Evolutionary conservation across 2,888 invertebrate genomes (phyloP), one percentile per base, ranked within the genome.

Genomic region (Phania funesta): DNA sequence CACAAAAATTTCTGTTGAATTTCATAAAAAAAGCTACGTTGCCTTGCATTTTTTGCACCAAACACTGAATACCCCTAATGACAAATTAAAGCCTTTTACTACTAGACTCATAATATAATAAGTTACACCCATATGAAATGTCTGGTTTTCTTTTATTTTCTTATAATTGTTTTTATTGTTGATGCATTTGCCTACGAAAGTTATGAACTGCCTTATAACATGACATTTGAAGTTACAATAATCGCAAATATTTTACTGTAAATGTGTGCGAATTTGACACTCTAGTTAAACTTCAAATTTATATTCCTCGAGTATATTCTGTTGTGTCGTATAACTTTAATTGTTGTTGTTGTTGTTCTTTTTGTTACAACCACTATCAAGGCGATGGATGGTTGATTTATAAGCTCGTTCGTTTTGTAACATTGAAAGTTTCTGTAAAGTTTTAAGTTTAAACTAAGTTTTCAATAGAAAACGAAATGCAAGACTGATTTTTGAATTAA

Each of bases 161-260:
- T 1, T 16, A 4, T 20, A 22, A 11, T n/a, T 60, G 9, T 35
- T 32, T 3, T 24, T 22, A 26, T 62, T 41, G 44, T 52, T 38
- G 20, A 50, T 58, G 44, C 26, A 20, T 18, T 58, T 24, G 64
- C 50, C 38, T 62, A 29, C 24, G 22, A 78, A 76, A 82, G 82
- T 82, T 82, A 82, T 78, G 81, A 81, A 77, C 81, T 74, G 77
- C 62, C 62, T 74, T 73, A 52, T 16, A 77, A 77, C 81, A 81
- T 81, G 81, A 77, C 81, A 81, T 67, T 81, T 77, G 24, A 16
- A 48, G 60, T 77, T 77, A 62, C n/a, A 81, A 81, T 67, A 68
- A 75, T 67, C 50, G 56, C 65, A 26, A 75, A 22, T n/a, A 22
- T 50, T 73, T 50, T n/a, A 50, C 16, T 41, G 5, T 52, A 29